Base-by-base conservation (phyloP, 2,888 invertebrate genomes). In the Lydus trimaculatus region DNA sequence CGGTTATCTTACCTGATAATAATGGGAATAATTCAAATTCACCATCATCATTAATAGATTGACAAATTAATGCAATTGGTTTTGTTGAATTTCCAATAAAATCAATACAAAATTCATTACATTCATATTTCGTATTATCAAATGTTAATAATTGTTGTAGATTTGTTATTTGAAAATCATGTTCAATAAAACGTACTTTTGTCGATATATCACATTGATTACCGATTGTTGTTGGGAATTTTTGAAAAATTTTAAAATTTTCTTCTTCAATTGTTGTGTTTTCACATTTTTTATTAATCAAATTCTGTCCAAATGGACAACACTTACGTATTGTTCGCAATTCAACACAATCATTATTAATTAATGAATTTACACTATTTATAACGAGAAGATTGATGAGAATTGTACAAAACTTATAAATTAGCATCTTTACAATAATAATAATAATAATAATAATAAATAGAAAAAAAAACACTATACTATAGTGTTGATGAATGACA, bases 261-360 rank as follows among this genome's bases (percentile, higher is more conserved):
- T 23, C 60, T 72, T 9, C 17, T 25, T n/a, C 60, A 33, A 63
- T 67, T 15, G 63, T 60, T 31, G 56, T 25, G 23, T 61, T 39
- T 31, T 20, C 25, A 58, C 67, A 67, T 8, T 31, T n/a, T 58
- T 64, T 64, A 56, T 67, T 17, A 15, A 56, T 31, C 23, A 64
- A 58, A 15, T 64, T 33, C 23, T 67, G 56, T 2, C 61, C 67
- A 15, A 64, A 67, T 61, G 64, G 67, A 64, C 67, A 67, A 61
- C 67, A 67, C 23, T 67, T 67, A 20, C 64, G 60, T 20, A 64
- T 58, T 7, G 39, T 64, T 58, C n/a, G 15, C 15, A 39, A 17
- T 33, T 64, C 52, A 58, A 58, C 13, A 64, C 31, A 33, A 31
- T 25, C 59, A 43, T 9, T 56, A 61, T 61, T 36, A n/a, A n/a